Evolutionary conservation across 1,140 invertebrate species (phyloP).

Genomic region (Eueides isabella): DNA sequence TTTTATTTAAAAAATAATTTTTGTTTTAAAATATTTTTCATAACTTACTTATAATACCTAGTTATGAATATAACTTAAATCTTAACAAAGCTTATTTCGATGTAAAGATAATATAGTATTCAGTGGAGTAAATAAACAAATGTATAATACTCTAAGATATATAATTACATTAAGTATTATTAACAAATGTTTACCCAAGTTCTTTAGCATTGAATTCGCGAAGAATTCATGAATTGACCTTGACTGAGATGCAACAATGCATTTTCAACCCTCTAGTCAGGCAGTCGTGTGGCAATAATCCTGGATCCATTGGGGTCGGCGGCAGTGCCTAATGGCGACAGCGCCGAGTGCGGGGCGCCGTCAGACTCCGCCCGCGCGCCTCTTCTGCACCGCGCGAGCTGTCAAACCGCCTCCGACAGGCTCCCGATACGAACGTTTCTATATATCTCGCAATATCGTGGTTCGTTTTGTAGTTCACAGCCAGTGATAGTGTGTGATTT

Average conservation of each 20-base stretch:
- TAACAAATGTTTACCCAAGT: constrained; percentile 18
- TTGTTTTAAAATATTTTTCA: not conserved
- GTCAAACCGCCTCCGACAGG: constrained; percentile 79
- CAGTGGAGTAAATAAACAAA: not conserved
- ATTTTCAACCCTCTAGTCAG: constrained; percentile 73
- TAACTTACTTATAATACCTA: not conserved
- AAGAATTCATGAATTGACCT: constrained; percentile 62
- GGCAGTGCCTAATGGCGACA: constrained; percentile 53
- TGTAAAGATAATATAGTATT: no score
- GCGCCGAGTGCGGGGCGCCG: constrained; percentile 64
- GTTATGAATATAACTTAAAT: not conserved
- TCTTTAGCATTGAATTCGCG: constrained; percentile 36
- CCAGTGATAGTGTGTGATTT: constrained; percentile 73
- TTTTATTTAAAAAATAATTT: not conserved
- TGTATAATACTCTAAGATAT: not conserved
- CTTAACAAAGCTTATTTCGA: not conserved
- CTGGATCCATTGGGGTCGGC: constrained; percentile 60
- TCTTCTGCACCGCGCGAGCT: constrained; percentile 65
- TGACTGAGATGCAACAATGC: constrained; percentile 67
- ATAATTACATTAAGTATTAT: constrained; percentile 1
- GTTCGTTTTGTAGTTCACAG: constrained; percentile 62
- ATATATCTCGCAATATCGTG: constrained; percentile 59
- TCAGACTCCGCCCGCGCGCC: constrained; percentile 65
- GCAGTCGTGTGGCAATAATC: constrained; percentile 66
- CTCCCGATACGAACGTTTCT: constrained; percentile 72